Percentiles rank a stretch among this genome's conserved stretches.
These are phyloP conservation scores for Calidris pygmaea DNA, from an alignment of 2,113 vertebrate species.

Conservation along the genomic window DNA sequence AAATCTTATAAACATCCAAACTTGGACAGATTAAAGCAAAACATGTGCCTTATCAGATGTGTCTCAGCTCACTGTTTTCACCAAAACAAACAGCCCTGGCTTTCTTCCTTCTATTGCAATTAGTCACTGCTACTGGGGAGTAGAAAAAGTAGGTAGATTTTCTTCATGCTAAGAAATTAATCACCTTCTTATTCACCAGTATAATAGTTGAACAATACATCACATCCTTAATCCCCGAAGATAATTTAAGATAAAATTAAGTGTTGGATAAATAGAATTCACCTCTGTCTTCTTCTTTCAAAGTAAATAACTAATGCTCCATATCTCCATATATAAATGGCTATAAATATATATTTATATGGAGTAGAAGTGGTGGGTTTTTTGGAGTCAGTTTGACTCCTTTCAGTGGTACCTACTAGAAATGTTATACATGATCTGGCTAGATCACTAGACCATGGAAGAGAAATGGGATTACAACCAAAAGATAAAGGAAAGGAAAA, in stretches of 20 bases:
- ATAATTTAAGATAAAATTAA: not conserved
- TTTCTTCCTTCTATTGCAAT: not conserved
- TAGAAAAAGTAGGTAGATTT: not conserved
- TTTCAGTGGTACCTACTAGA: not conserved
- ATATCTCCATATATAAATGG: not conserved
- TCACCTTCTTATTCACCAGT: not conserved
- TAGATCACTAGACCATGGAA: not conserved
- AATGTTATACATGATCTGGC: not conserved
- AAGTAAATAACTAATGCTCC: not conserved
- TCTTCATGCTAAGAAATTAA: not conserved
- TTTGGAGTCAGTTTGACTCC: not conserved
- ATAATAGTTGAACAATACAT: not conserved
- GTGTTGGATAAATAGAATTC: not conserved
- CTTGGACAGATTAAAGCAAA: conserved; percentile 17
- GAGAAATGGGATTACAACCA: not conserved
- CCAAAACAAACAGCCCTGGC: not conserved
- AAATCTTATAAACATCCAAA: not conserved
- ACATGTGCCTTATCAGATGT: not conserved
- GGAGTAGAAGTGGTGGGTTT: not conserved
- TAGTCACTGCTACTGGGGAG: not conserved
- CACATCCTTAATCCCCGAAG: not conserved
- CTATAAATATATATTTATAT: not conserved
- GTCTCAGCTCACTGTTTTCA: not conserved
- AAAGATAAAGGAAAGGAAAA: not conserved
- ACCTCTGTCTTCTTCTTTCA: not conserved